Evolutionary conservation across 2,797 vertebrate species (phyloP).

Genomic region (Sorex maritimensis): DNA sequence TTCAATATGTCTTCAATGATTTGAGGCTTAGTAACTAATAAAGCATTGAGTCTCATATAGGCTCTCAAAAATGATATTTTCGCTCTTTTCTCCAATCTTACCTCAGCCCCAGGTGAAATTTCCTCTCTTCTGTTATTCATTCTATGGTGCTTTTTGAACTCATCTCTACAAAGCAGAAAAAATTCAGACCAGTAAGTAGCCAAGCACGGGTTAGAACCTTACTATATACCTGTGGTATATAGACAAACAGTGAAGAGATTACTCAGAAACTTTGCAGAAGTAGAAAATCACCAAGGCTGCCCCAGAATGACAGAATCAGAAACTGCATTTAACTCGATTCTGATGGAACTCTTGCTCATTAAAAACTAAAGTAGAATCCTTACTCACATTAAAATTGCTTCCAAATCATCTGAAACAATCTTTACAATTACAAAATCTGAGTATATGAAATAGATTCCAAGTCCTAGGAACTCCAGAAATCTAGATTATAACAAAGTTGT

Average conservation of each 20-base stretch:
- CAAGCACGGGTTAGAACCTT: neutral
- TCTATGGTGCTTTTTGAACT: neutral
- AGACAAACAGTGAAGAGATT: neutral
- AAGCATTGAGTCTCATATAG: neutral
- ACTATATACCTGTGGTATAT: neutral
- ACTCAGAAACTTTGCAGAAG: neutral
- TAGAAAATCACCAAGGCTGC: neutral
- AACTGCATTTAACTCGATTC: slow-evolving; percentile 35
- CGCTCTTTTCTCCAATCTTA: neutral
- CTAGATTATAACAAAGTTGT: neutral
- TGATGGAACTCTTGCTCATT: neutral
- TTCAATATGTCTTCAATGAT: neutral
- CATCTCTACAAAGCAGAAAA: neutral
- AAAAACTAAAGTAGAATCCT: neutral
- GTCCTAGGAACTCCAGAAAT: neutral
- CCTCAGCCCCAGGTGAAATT: neutral
- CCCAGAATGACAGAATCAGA: neutral
- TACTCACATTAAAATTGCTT: slow-evolving; percentile 24
- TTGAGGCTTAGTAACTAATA: neutral
- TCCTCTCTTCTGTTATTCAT: neutral
- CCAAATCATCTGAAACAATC: neutral
- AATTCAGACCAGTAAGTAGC: neutral
- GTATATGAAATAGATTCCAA: neutral
- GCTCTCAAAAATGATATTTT: slow-evolving; percentile 25
- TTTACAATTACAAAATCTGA: slow-evolving; percentile 1